Evolutionary conservation across 2,888 invertebrate genomes (phyloP).

Genomic region (Osedax frankpressi): DNA sequence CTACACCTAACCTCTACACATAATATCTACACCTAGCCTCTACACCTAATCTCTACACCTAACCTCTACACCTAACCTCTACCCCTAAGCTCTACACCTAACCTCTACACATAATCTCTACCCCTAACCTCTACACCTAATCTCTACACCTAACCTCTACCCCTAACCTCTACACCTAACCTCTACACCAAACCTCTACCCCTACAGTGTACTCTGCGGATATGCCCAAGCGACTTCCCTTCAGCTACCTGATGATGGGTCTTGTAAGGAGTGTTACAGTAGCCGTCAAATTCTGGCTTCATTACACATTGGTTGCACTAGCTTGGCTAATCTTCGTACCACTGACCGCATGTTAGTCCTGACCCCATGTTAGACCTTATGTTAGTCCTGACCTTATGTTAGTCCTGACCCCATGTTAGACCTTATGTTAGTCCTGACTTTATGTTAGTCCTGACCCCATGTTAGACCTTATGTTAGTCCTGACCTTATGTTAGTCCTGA

Average conservation of each 20-base stretch:
- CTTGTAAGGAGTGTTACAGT: constrained; percentile 74
- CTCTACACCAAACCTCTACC: background rate
- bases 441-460: too few relatives aligned
- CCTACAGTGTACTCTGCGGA: constrained; percentile 80
- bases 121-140: background rate
- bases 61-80: background rate
- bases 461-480: too few relatives aligned
- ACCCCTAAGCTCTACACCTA: background rate
- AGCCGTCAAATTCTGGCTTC: constrained; percentile 89
- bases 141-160: background rate
- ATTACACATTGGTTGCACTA: constrained; percentile 86
- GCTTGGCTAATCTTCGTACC: constrained; percentile 97
- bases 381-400: too few relatives aligned
- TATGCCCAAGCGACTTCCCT: constrained; percentile 91
- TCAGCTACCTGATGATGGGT: constrained; percentile 81
- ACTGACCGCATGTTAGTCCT: constrained; percentile 69
- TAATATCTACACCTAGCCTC: too few relatives aligned
- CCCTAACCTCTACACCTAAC: background rate
- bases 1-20: background rate
- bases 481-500: too few relatives aligned
- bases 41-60: too few relatives aligned
- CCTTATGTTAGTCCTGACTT: too few relatives aligned
- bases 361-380: too few relatives aligned
- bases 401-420: too few relatives aligned
- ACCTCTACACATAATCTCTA: background rate